Percentiles rank a stretch among this genome's conserved stretches.
phyloP scores from a whole-genome alignment of 1,140 invertebrate genomes.

The Andrena cerasifolii region DNA sequence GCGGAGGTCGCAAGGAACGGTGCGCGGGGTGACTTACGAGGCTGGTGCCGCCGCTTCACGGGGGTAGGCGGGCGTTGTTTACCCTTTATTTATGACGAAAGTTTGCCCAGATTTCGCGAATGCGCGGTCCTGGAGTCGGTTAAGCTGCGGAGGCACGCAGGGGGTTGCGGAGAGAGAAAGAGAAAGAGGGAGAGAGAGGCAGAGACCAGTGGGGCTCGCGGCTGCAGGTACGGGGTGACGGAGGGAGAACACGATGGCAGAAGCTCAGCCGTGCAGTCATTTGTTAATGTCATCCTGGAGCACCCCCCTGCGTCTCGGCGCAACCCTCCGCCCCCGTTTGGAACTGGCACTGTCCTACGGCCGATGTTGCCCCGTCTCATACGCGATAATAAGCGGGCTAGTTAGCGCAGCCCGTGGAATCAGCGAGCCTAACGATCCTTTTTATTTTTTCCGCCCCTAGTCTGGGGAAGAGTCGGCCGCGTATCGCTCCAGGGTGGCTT shows the following conservation, averaged over 20 bases:
- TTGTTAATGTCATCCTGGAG: conserved; percentile 74
- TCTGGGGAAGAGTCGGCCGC: not conserved
- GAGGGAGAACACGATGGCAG: conserved; percentile 27
- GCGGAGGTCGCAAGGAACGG: conserved; percentile 45
- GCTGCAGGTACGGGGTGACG: conserved; percentile 7
- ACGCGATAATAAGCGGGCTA: conserved; percentile 64
- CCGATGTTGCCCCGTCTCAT: conserved; percentile 48
- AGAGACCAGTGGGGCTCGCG: not conserved
- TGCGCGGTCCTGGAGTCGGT: conserved; percentile 67
- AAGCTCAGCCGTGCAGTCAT: conserved; percentile 72
- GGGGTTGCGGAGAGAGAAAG: conserved; percentile 43
- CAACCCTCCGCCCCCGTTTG: conserved; percentile 39
- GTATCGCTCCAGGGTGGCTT: not conserved
- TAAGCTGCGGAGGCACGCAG: conserved; percentile 66
- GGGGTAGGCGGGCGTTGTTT: conserved; percentile 73
- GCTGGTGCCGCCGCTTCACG: conserved; percentile 43
- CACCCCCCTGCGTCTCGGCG: not conserved
- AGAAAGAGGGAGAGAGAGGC: conserved; percentile 8
- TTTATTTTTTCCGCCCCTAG: not conserved
- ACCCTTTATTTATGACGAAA: conserved; percentile 81
- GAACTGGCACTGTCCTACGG: conserved; percentile 35
- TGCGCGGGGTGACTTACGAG: conserved; percentile 63
- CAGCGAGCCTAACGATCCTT: conserved; percentile 22
- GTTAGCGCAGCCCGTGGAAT: conserved; percentile 33
- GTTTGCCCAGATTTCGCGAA: conserved; percentile 79